A percentile compares a stretch with the other conserved stretches of the same genome.
These are phyloP conservation scores for Sebastes steindachneri DNA, from an alignment of 2,797 vertebrate genomes.

Conservation along the genomic window DNA sequence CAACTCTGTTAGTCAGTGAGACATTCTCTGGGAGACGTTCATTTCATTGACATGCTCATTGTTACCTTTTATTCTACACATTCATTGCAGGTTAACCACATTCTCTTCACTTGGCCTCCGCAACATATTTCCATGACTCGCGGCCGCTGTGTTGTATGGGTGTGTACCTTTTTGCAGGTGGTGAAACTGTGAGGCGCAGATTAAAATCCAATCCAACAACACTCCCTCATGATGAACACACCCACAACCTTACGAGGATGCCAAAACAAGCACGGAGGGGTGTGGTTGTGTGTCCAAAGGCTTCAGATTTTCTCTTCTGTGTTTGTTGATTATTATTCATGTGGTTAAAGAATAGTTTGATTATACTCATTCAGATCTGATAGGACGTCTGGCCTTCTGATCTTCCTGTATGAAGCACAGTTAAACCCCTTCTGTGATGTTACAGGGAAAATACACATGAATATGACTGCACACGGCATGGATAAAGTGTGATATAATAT, in stretches of 20 bases:
- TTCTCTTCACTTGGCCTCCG: slow-evolving; percentile 13
- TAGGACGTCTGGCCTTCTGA: neutral
- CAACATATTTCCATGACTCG: slow-evolving; percentile 36
- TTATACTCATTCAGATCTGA: neutral
- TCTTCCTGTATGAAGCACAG: neutral
- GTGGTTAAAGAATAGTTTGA: slow-evolving; percentile 1
- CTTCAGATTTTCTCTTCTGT: slow-evolving; percentile 33
- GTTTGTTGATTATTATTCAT: slow-evolving; percentile 1
- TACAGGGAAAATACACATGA: neutral
- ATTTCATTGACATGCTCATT: slow-evolving; percentile 3
- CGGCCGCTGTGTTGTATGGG: slow-evolving; percentile 38
- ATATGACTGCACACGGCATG: neutral
- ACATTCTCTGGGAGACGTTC: neutral
- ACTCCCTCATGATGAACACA: slow-evolving; percentile 51
- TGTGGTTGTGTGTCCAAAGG: slow-evolving; percentile 48
- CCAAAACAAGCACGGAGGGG: slow-evolving; percentile 57
- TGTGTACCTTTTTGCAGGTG: slow-evolving; percentile 55
- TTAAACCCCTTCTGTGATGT: neutral
- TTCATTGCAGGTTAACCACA: slow-evolving; percentile 29
- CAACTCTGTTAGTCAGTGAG: neutral
- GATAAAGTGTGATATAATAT: neutral
- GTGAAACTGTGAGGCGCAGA: slow-evolving; percentile 43
- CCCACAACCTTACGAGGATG: slow-evolving; percentile 35
- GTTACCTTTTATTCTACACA: neutral
- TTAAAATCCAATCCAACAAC: slow-evolving; percentile 46